Evolutionary conservation across 92 coral and sea anemone genomes (phyloP), one percentile per base, ranked within the genome.

Genomic region (Palythoa heliodiscus): DNA sequence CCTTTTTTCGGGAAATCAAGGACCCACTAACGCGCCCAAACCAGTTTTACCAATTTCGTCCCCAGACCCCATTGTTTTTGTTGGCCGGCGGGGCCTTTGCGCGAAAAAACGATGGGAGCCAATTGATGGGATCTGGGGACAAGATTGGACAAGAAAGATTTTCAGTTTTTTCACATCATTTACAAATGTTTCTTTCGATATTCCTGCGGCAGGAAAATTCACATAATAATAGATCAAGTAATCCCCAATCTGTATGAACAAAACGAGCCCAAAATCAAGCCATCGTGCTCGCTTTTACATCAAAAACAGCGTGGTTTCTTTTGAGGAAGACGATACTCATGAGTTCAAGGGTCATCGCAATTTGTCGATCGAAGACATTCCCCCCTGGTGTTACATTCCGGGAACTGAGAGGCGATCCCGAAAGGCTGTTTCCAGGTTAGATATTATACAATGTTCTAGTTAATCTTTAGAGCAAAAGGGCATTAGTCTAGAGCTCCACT

Each of bases 281-380:
- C 72, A 25, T 25, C 67, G 87, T 52, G 87, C 68, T 38, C 88
- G 89, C 23, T 91, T 78, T 73, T 96, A 96, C 73, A 85, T 91
- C 14, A 85, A 89, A 69, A 60, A 90, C 50, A 75, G 93, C 17
- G 84, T 90, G 24, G 95, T 91, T 35, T 90, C 93, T 7, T 93
- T 95, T 73, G 99, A 96, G 68, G 99, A 96, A 76, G 99, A 96
- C 80, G 58, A 80, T 4, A 86, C 84, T 1, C 96, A 94, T 54
- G 99, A 96, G 78, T 96, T 96, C 74, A 96, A 96, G 72, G 99
- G 99, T 39, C 99, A 96, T 77, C 90, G 99, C 50, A 93, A 96
- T 81, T 81, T 94, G 22, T 78, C 91, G 61, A 92, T 75, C 24
- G 98, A 96, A 82, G 99, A 96, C 39, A 43, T 96, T 0, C 99